Conservation (phyloP, 1,140 invertebrate species). For the Tetramorium alpestre region DNA sequence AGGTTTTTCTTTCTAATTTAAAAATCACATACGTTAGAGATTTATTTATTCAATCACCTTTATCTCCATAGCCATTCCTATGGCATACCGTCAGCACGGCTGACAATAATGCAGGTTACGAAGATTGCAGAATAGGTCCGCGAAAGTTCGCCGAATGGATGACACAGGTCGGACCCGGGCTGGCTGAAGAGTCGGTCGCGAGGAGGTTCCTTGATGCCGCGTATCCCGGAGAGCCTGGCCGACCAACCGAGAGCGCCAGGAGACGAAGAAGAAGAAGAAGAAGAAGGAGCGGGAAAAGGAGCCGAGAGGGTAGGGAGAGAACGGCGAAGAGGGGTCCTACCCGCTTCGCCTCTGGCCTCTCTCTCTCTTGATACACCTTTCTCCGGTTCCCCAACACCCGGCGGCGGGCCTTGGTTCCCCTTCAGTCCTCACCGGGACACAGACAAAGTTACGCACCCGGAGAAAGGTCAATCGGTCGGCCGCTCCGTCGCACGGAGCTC, state of each 20-base stretch:
- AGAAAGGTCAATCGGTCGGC: conserved; percentile 79
- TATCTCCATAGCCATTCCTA: neutral
- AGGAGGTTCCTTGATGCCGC: neutral
- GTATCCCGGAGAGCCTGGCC: conserved; percentile 19
- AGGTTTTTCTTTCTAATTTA: neutral
- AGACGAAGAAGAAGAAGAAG: conserved; percentile 16
- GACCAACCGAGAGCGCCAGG: conserved; percentile 38
- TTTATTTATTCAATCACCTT: neutral
- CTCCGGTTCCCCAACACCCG: conserved; percentile 80
- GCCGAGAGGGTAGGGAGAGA: conserved; percentile 65
- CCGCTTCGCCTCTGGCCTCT: conserved; percentile 65
- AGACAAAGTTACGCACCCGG: conserved; percentile 82
- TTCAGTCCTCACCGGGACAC: conserved; percentile 84
- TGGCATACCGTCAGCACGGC: neutral
- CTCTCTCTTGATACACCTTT: conserved; percentile 82
- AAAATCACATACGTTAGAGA: neutral
- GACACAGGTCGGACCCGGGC: conserved; percentile 19
- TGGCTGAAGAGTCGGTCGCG: conserved; percentile 24
- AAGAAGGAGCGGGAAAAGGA: conserved; percentile 58
- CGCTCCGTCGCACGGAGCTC: conserved; percentile 63
- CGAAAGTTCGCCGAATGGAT: neutral
- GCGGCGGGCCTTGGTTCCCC: conserved; percentile 72
- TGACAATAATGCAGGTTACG: neutral
- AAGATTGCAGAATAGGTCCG: neutral
- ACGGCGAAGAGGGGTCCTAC: conserved; percentile 73